Evolutionary conservation across 2,797 vertebrate genomes (phyloP), one percentile per base, ranked within the genome.

Genomic region (Acropternis orthonyx): DNA sequence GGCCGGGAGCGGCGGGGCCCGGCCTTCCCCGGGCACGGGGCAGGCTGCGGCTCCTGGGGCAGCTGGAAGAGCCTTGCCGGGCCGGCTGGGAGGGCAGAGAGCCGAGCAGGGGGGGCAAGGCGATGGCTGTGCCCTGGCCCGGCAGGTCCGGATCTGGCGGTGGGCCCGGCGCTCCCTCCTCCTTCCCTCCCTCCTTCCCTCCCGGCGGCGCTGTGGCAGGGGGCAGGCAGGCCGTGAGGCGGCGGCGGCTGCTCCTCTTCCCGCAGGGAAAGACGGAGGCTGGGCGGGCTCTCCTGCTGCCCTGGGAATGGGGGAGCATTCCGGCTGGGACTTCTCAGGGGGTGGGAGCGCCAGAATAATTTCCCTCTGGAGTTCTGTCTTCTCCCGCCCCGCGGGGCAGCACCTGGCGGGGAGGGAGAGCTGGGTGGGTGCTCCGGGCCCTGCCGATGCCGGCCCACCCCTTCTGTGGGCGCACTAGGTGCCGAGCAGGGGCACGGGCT

Each of bases 281-380:
- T 52, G 7, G 32, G 34, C 9, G 2, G 8, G 19, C 5, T 55
- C 24, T 52, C 7, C 37, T 22, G 77, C 51, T 6, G 4, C 23
- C 41, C 21, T 7, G 37, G 41, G 32, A 16, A 20, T 0, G 39
- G 49, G 36, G 2, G 16, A 26, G 14, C 6, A 32, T 5, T 43
- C 18, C 41, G 2, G 1, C 0, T 43, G 8, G 58, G 48, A 23
- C 34, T 49, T 56, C 7, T 19, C 10, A 2, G 68, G 46, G 56
- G 21, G 21, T 23, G 71, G 32, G 28, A 58, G 41, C 9, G 32
- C 8, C 17, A 16, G 52, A 14, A 46, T 7, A 2, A 23, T 51
- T 49, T 68, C 17, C 12, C 44, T 6, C 10, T 5, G 72, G 59
- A 80, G 46, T 26, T 72, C 30, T 62, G 43, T 56, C 23, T 56